These are phyloP conservation scores for Drosophila erecta DNA, from an alignment of 1,140 invertebrate genomes.

Conservation along the genomic window DNA sequence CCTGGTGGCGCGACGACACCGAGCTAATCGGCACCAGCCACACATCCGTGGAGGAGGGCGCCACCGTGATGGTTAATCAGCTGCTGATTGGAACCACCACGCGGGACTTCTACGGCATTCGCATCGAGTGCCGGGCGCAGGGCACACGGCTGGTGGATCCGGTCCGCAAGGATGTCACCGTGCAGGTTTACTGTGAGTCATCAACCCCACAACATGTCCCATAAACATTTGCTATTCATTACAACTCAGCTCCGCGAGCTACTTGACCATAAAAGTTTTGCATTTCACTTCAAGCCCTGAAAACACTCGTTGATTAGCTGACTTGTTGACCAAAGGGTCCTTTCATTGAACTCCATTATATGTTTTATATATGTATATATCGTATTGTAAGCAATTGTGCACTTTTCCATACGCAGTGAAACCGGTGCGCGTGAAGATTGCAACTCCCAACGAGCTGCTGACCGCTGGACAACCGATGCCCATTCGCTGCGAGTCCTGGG, in stretches of 20 bases:
- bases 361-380: too few relatives aligned
- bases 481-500: conserved; percentile 89
- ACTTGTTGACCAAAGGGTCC: conserved; percentile 1
- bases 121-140: conserved; percentile 89
- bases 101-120: conserved; percentile 87
- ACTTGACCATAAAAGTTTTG: background rate
- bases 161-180: conserved; percentile 87
- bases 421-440: conserved; percentile 89
- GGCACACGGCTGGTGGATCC: conserved; percentile 87
- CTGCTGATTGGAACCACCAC: conserved; percentile 88
- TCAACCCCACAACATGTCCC: too few relatives aligned
- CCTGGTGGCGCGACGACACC: conserved; percentile 91
- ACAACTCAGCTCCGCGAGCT: background rate
- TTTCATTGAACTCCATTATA: background rate
- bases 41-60: conserved; percentile 85
- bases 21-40: conserved; percentile 89
- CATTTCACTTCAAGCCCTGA: background rate
- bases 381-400: too few relatives aligned
- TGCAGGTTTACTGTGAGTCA: conserved; percentile 89
- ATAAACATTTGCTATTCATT: conserved; percentile 6
- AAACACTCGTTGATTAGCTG: background rate
- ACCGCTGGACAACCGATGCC: conserved; percentile 87
- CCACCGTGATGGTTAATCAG: conserved; percentile 88
- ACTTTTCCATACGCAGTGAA: conserved; percentile 86
- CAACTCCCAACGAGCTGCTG: conserved; percentile 87